A percentile compares a stretch with the other conserved stretches of the same genome.
These are phyloP conservation scores for Formicarius rufipectus DNA, from an alignment of 2,113 vertebrate species.

Conservation along the genomic window DNA sequence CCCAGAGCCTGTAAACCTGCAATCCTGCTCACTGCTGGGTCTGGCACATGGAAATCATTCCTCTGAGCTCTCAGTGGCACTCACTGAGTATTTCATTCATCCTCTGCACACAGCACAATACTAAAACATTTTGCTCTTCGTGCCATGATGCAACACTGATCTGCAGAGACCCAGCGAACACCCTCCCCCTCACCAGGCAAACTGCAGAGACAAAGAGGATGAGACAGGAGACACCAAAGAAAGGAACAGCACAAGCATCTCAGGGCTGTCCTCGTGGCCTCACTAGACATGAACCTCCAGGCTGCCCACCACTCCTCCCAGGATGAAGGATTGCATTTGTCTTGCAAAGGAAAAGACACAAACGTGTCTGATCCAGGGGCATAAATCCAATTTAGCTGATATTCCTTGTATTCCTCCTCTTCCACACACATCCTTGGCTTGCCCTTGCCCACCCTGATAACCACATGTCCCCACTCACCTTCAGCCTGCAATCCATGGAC, in stretches of 20 bases:
- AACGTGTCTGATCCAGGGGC: background rate
- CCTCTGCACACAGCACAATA: background rate
- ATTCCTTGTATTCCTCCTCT: background rate
- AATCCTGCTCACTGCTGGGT: background rate
- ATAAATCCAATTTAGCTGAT: background rate
- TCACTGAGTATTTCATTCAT: background rate
- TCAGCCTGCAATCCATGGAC: accelerated
- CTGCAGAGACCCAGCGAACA: background rate
- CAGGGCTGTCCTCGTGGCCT: background rate
- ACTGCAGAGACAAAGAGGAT: background rate
- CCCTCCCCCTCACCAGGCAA: background rate
- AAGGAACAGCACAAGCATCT: accelerated
- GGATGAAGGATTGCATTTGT: too few relatives aligned
- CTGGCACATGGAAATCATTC: accelerated
- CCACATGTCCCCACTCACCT: accelerated
- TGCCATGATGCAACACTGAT: background rate
- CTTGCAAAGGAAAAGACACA: background rate
- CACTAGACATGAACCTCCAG: accelerated
- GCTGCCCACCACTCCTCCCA: accelerated
- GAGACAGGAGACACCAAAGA: background rate
- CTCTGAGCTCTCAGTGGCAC: background rate
- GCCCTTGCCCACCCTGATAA: accelerated
- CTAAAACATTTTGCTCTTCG: background rate
- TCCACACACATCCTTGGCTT: background rate
- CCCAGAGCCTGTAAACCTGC: background rate